Evolutionary conservation across 2,888 invertebrate species (phyloP).

Genomic region (Synergus gifuensis): DNA sequence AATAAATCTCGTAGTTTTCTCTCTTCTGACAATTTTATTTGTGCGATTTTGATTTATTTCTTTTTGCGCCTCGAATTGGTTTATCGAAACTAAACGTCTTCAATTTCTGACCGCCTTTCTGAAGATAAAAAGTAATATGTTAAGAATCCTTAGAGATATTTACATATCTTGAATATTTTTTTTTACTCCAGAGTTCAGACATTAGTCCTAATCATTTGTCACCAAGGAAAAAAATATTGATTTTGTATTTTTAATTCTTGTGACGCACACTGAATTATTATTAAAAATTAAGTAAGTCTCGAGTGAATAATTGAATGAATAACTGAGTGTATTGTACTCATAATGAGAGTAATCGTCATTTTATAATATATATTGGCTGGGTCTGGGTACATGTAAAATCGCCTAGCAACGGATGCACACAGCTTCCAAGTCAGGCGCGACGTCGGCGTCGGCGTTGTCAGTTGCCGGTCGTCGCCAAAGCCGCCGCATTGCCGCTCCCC

Average conservation of each 20-base stretch:
- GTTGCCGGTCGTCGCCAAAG: constrained; percentile 54
- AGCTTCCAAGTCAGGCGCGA: constrained; percentile 44
- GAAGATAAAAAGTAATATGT: too few relatives aligned
- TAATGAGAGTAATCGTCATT: constrained; percentile 5
- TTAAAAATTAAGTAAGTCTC: neutral
- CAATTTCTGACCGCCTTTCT: too few relatives aligned
- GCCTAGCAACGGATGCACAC: constrained; percentile 54
- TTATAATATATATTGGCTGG: constrained; percentile 3
- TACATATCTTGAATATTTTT: too few relatives aligned
- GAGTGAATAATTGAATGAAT: constrained; percentile 7
- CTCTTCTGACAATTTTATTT: too few relatives aligned
- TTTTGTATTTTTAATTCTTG: neutral
- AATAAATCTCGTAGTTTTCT: too few relatives aligned
- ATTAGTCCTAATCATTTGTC: too few relatives aligned
- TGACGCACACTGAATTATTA: neutral
- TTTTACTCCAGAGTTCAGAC: too few relatives aligned
- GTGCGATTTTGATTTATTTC: too few relatives aligned
- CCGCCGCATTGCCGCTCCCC: constrained; percentile 62
- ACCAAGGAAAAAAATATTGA: too few relatives aligned
- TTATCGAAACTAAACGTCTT: too few relatives aligned
- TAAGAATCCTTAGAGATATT: too few relatives aligned
- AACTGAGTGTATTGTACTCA: constrained; percentile 13
- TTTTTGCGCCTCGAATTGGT: too few relatives aligned
- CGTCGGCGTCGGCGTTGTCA: constrained; percentile 60
- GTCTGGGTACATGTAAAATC: constrained; percentile 54